These are phyloP conservation scores for Typhlichthys subterraneus DNA, from an alignment of 2,797 vertebrate genomes.

Conservation along the genomic window DNA sequence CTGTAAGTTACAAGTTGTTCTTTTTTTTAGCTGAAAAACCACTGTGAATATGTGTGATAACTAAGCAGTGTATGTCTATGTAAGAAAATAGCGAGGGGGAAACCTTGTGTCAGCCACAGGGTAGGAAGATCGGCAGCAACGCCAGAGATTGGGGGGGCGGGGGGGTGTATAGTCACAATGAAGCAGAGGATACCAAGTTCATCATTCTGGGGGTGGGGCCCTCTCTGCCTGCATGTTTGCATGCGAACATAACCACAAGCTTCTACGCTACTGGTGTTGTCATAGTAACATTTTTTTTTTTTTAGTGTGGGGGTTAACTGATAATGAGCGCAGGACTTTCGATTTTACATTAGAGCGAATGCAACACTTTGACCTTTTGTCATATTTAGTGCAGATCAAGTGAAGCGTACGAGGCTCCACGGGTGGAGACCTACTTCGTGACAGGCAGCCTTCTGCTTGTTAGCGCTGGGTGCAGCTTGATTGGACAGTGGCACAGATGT, in stretches of 20 bases:
- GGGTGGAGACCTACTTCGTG: not conserved
- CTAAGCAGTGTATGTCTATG: constrained; percentile 8
- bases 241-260: not conserved
- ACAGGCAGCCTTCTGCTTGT: not conserved
- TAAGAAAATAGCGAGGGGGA: constrained; percentile 24
- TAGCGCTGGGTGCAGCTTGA: no score
- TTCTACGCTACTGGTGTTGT: constrained; percentile 48
- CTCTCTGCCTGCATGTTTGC: not conserved
- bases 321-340: constrained; percentile 50
- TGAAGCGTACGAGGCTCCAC: constrained; percentile 9
- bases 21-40: not conserved
- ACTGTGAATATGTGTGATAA: not conserved
- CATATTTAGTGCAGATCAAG: constrained; percentile 10
- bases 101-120: constrained; percentile 19
- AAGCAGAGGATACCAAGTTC: not conserved
- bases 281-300: constrained; percentile 57
- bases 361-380: constrained; percentile 51
- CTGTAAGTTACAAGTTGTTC: no score
- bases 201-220: no score
- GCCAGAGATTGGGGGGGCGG: constrained; percentile 2
- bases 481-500: no score
- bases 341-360: constrained; percentile 43
- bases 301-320: constrained; percentile 12
- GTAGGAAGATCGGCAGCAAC: not conserved
- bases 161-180: constrained; percentile 1